Conservation (phyloP, 2,113 vertebrate species). For the Rhegmatorhina hoffmannsi region DNA sequence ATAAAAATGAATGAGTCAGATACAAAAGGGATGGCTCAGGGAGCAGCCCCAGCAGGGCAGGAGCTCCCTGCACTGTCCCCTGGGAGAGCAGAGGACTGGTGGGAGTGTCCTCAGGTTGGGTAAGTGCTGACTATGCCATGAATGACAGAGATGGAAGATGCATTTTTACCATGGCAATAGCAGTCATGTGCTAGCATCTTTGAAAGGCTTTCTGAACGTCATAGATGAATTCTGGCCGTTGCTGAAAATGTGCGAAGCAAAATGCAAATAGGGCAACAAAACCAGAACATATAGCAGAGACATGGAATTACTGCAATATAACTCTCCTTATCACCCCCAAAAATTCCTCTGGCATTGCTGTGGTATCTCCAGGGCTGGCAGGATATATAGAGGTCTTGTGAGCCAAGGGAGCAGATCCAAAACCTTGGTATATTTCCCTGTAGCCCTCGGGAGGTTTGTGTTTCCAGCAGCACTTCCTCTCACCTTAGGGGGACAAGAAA, state of each 20-base stretch:
- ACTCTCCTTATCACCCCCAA: not conserved
- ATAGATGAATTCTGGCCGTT: not conserved
- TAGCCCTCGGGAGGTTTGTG: not conserved
- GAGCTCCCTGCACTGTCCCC: not conserved
- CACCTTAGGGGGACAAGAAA: not conserved
- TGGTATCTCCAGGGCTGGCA: not conserved
- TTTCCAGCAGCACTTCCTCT: not conserved
- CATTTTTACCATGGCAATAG: not conserved
- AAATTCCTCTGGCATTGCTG: not conserved
- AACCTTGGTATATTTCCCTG: not conserved
- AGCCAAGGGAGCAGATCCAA: not conserved
- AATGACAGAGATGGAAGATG: not conserved
- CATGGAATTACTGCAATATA: not conserved
- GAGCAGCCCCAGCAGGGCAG: not conserved
- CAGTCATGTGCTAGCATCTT: not conserved
- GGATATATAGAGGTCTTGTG: not conserved
- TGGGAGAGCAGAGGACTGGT: not conserved
- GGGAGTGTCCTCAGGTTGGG: rapidly evolving
- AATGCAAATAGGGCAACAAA: not conserved
- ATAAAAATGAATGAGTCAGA: not conserved
- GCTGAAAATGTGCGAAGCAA: not conserved
- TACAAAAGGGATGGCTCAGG: not conserved
- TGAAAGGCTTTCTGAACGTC: not conserved
- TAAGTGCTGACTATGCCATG: not conserved
- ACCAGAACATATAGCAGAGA: not conserved